A percentile compares a stretch with the other conserved stretches of the same genome.
Evolutionary conservation across 2,888 invertebrate species (phyloP).

Genomic region (Nemurella pictetii): DNA sequence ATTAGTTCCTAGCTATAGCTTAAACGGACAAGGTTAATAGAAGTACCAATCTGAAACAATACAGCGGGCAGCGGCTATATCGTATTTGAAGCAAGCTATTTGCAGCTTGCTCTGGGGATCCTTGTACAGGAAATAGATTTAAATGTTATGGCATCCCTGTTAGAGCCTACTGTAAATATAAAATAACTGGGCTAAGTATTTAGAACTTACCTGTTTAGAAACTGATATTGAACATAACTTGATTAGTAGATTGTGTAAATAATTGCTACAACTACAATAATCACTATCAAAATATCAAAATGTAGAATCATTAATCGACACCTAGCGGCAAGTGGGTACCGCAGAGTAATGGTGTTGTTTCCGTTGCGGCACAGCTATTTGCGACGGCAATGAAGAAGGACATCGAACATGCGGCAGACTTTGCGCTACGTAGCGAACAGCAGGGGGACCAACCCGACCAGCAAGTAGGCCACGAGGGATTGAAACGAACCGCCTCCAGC

Average conservation of each 20-base stretch:
- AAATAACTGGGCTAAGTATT: neutral
- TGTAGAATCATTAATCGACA: neutral
- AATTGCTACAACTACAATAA: neutral
- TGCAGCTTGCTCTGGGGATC: too few species aligned
- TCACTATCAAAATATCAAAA: too few species aligned
- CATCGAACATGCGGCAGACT: slow-evolving; percentile 62
- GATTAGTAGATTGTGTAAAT: neutral
- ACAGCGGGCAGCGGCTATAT: too few species aligned
- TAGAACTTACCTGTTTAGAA: neutral
- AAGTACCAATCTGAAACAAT: too few species aligned
- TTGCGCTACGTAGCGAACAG: slow-evolving; percentile 48
- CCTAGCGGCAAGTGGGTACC: neutral
- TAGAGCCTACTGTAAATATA: neutral
- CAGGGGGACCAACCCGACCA: neutral
- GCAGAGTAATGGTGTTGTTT: neutral
- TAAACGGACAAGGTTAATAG: too few species aligned
- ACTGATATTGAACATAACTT: neutral
- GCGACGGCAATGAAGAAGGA: slow-evolving; percentile 78
- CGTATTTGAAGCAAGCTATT: too few species aligned
- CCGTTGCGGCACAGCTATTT: slow-evolving; percentile 63
- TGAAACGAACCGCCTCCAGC: neutral
- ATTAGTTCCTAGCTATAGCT: too few species aligned
- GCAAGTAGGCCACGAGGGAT: neutral
- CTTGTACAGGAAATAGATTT: neutral
- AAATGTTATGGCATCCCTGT: neutral